A percentile compares a stretch with the other conserved stretches of the same genome.
Evolutionary conservation across 2,797 vertebrate species (phyloP).

Genomic region (Sarcoramphus papa): DNA sequence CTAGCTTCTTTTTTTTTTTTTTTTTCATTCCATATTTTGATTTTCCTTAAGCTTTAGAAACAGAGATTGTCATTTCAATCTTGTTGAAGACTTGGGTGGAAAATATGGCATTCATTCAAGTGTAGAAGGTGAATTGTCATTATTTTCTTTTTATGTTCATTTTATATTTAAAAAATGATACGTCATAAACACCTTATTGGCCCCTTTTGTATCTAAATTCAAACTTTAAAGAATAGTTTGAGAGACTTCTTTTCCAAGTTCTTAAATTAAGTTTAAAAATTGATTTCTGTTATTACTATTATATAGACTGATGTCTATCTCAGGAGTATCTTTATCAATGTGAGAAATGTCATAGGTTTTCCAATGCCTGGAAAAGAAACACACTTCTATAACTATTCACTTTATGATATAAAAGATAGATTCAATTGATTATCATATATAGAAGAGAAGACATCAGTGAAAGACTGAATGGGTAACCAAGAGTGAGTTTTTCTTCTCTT

Average conservation of each 20-base stretch:
- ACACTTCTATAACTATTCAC: neutral
- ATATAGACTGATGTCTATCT: neutral
- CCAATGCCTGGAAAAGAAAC: neutral
- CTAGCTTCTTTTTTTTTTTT: no score
- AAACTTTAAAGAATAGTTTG: neutral
- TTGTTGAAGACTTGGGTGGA: neutral
- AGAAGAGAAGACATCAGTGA: neutral
- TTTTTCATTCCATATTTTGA: neutral
- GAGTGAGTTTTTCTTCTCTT: neutral
- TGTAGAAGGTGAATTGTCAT: neutral
- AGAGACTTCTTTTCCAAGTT: neutral
- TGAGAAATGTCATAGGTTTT: neutral
- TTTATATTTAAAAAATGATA: neutral
- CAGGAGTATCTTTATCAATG: neutral
- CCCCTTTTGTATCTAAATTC: neutral
- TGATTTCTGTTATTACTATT: neutral
- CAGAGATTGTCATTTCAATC: neutral
- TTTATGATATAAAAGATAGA: neutral
- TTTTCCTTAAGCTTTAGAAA: neutral
- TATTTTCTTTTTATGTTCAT: fast-evolving
- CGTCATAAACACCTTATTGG: fast-evolving
- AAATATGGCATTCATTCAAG: neutral
- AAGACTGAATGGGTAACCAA: neutral
- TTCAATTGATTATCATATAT: neutral
- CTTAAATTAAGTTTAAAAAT: neutral